Base-by-base conservation (phyloP, 2,113 vertebrate genomes). In the Dicentrarchus labrax region DNA sequence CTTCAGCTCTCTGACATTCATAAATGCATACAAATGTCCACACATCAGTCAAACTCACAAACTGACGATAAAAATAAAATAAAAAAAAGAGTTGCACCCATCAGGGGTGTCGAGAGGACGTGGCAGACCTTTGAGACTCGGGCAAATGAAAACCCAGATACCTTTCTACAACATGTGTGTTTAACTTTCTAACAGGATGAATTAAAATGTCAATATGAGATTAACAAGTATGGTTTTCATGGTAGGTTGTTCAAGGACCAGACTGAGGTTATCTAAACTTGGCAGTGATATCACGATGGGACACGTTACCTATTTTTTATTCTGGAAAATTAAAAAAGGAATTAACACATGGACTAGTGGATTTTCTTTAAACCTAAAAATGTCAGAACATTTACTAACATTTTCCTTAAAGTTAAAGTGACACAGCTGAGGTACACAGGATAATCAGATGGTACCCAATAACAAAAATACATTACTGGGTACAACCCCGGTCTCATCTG, bases 1-100 rank as follows among this genome's bases (percentile, higher is more conserved):
- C 62, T 69, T 82, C n/a, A 47, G 50, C 78, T 86, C 57, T 57
- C 80, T 59, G 83, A 93, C 84, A 92, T 90, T 90, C 85, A 88
- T 78, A 71, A 36, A 21, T 54, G 17, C 88, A 88, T 78, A 93
- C 87, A 91, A 87, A 81, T 90, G 90, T 90, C 82, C 91, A 94
- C 47, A 77, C 89, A 87, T 85, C 83, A 88, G 75, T 87, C 86
- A 91, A 72, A 85, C 89, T 89, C 90, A 85, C 84, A 91, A 72
- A 88, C 36, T 82, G 84, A 89, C 87, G 64, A 54, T 69, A 72
- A 65, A 83, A 79, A 72, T 67, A 57, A 74, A 79, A 75, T 69
- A 88, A 83, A 73, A 75, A 53, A 69, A 45, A 24, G 83, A 88
- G 87, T 88, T 85, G 79, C 86, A 94, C 90, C 92, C 88, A 83